phyloP scores from a whole-genome alignment of 1,140 invertebrate species.

The Paraescarpia echinospica region DNA sequence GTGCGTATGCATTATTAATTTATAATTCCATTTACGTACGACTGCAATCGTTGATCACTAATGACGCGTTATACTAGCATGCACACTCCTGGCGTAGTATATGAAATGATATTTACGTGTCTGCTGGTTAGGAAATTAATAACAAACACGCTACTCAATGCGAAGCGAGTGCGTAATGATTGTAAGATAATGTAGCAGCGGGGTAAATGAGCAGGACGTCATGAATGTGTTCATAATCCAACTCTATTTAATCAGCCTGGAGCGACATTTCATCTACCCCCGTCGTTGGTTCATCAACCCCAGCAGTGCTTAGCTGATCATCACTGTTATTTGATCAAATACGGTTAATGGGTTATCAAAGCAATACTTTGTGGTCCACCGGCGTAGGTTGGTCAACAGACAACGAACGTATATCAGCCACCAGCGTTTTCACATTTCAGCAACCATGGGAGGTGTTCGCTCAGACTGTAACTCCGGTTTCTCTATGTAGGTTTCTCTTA shows the following conservation, averaged over 20 bases:
- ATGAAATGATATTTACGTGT: background rate
- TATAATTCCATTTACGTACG: background rate
- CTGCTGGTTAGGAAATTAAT: background rate
- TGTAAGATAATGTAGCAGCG: background rate
- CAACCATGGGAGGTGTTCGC: no score
- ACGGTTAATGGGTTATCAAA: no score
- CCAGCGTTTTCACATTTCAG: no score
- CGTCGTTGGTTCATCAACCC: background rate
- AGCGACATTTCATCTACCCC: background rate
- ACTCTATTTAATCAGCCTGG: background rate
- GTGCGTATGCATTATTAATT: background rate
- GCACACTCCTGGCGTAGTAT: background rate
- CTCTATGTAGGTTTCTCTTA: no score
- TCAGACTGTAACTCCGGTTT: no score
- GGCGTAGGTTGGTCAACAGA: background rate
- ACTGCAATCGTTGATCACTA: background rate
- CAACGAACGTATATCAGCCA: no score
- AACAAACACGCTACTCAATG: background rate
- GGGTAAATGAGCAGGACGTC: background rate
- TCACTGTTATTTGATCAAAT: background rate
- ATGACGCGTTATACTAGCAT: no score
- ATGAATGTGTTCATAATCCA: background rate
- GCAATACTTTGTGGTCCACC: background rate
- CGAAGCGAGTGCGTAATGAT: background rate
- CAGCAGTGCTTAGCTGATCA: background rate